A percentile compares a stretch with the other conserved stretches of the same genome.
Conservation (phyloP, 2,113 vertebrate genomes). For the human (Homo sapiens) region DNA sequence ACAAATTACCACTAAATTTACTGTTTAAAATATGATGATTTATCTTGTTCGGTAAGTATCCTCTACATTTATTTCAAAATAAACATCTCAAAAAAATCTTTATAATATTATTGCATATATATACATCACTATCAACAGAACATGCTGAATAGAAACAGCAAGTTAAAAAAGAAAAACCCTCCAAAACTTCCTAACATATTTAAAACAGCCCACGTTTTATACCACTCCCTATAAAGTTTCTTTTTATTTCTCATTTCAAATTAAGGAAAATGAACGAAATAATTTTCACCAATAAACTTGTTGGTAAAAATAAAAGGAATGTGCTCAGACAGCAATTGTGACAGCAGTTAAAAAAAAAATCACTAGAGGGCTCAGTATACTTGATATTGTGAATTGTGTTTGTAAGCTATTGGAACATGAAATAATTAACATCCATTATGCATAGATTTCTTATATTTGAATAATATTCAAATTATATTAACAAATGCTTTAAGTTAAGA, state of each 20-base stretch:
- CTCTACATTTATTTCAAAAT: background rate
- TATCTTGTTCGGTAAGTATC: background rate
- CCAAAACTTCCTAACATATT: background rate
- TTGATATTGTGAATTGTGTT: background rate
- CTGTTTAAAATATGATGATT: background rate
- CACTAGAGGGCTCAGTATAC: background rate
- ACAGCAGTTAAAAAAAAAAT: constrained; percentile 14
- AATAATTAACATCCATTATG: background rate
- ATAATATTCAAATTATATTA: background rate
- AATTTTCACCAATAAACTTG: background rate
- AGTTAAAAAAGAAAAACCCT: background rate
- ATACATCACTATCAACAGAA: background rate
- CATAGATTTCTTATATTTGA: background rate
- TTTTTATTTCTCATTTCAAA: background rate
- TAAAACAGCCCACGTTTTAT: background rate
- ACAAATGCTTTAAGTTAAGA: background rate
- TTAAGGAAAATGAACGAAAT: background rate
- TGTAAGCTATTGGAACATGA: background rate
- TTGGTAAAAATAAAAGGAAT: background rate
- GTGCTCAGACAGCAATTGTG: background rate
- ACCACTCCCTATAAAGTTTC: background rate
- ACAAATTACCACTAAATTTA: background rate
- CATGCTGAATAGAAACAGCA: background rate
- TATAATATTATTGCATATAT: background rate
- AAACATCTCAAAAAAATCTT: background rate